A percentile compares a stretch with the other conserved stretches of the same genome.
These are phyloP conservation scores for Ophonus ardosiacus DNA, from an alignment of 2,888 invertebrate species.

Conservation along the genomic window DNA sequence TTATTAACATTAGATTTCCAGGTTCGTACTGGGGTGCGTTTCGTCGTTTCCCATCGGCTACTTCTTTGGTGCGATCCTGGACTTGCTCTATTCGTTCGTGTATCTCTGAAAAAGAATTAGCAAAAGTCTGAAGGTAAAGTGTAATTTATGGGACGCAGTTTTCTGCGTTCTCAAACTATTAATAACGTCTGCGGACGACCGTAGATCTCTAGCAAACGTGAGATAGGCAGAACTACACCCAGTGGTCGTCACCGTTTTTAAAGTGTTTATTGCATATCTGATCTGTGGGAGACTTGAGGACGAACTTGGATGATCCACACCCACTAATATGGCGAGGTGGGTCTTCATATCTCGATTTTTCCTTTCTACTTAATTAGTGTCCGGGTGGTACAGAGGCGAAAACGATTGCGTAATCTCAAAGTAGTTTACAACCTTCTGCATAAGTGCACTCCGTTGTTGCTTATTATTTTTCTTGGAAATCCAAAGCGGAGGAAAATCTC, in stretches of 20 bases:
- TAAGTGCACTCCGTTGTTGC: slow-evolving; percentile 68
- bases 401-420: slow-evolving; percentile 66
- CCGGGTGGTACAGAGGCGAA: slow-evolving; percentile 68
- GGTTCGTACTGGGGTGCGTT: neutral
- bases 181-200: neutral
- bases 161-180: neutral
- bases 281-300: too few species aligned
- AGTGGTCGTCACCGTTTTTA: too few species aligned
- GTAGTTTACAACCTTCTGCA: slow-evolving; percentile 57
- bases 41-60: neutral
- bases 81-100: neutral
- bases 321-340: slow-evolving; percentile 18
- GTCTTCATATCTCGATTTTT: slow-evolving; percentile 56
- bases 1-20: neutral
- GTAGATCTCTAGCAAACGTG: neutral
- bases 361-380: slow-evolving; percentile 68
- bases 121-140: neutral
- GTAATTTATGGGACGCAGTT: neutral
- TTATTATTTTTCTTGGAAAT: slow-evolving; percentile 67
- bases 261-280: too few species aligned
- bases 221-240: too few species aligned
- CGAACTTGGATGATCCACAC: neutral
- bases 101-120: neutral
- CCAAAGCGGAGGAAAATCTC: slow-evolving; percentile 66
- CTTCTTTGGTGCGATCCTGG: neutral